These are phyloP conservation scores for Prunella himalayana DNA, from an alignment of 2,113 vertebrate species.

Conservation along the genomic window DNA sequence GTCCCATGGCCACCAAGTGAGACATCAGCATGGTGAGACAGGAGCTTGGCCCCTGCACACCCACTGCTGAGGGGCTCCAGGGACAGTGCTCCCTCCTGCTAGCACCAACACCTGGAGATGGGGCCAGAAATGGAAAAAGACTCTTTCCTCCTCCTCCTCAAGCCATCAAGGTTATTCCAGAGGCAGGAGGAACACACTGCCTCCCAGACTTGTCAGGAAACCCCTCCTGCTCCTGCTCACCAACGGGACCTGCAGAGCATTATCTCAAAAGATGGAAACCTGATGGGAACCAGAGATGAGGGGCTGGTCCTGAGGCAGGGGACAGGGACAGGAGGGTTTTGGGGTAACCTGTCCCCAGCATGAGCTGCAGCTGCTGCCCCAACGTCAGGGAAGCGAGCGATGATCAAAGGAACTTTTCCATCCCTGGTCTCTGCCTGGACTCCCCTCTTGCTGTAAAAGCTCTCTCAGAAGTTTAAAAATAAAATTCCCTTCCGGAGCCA, in stretches of 20 bases:
- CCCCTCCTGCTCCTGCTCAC: not conserved
- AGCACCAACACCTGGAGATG: not conserved
- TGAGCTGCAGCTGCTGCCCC: rapidly evolving
- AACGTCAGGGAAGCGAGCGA: rapidly evolving
- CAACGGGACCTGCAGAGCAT: not conserved
- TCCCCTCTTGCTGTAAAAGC: not conserved
- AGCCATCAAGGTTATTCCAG: not conserved
- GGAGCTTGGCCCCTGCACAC: not conserved
- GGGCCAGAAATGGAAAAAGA: not conserved
- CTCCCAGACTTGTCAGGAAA: not conserved
- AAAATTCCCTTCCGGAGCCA: not conserved
- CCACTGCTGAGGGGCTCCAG: rapidly evolving
- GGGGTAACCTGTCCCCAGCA: not conserved
- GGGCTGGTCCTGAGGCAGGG: not conserved
- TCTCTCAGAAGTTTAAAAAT: slow-evolving; percentile 35
- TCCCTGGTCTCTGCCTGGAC: not conserved
- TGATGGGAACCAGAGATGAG: not conserved
- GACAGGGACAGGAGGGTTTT: not conserved
- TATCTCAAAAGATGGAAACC: rapidly evolving
- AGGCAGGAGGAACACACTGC: not conserved
- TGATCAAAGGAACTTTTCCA: not conserved
- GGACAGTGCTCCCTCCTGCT: not conserved
- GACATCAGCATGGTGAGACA: rapidly evolving
- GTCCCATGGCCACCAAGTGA: not conserved
- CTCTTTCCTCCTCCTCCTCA: not conserved